phyloP scores from a whole-genome alignment of 2,888 invertebrate species.

The Trissoscelio sp. region DNA sequence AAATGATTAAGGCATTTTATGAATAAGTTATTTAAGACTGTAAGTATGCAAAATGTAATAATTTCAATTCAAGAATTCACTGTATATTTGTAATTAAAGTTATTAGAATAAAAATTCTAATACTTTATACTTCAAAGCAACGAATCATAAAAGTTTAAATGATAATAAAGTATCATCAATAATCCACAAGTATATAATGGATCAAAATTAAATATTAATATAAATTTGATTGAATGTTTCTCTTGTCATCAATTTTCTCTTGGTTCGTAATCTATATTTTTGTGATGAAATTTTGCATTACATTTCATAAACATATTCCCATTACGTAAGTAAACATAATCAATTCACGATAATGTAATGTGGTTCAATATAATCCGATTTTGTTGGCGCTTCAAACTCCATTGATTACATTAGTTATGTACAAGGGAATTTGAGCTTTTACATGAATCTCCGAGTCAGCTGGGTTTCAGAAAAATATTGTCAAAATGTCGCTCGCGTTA shows the following conservation, averaged over 20 bases:
- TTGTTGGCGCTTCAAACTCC: conserved; percentile 10
- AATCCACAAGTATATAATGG: no score
- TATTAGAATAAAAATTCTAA: no score
- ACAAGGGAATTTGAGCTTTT: conserved; percentile 10
- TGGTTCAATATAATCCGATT: conserved; percentile 30
- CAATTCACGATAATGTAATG: conserved; percentile 34
- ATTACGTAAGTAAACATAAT: conserved; percentile 39
- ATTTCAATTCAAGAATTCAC: no score
- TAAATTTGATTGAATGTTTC: no score
- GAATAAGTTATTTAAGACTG: no score
- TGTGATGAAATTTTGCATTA: not conserved
- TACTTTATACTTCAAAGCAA: no score
- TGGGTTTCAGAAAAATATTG: not conserved
- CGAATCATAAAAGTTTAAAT: no score
- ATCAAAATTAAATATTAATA: no score
- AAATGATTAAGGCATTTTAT: no score
- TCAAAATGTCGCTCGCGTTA: conserved; percentile 11
- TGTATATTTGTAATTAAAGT: no score
- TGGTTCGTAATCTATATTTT: not conserved
- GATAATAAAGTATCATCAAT: no score
- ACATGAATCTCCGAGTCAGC: conserved; percentile 2
- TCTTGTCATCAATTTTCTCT: not conserved
- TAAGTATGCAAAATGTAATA: no score
- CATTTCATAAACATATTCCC: conserved; percentile 13
- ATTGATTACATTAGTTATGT: conserved; percentile 32